Evolutionary conservation across 2,888 invertebrate species (phyloP).

Genomic region (Caenorhabditis becei): DNA sequence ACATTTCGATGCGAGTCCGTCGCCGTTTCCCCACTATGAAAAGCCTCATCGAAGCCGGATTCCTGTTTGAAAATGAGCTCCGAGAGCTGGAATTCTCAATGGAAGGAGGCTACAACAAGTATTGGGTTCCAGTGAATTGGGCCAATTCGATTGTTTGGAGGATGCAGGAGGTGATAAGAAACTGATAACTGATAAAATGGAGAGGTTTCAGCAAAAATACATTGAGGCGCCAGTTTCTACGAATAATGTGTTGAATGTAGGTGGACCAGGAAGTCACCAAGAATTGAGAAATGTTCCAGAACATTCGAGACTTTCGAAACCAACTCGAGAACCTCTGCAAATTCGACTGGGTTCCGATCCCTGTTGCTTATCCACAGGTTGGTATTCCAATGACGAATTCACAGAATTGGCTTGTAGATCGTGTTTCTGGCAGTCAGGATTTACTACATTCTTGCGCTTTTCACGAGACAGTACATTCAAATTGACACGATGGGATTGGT

Average conservation of each 20-base stretch:
- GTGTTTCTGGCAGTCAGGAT: slow-evolving; percentile 71
- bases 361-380: slow-evolving; percentile 71
- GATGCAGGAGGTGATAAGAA: slow-evolving; percentile 34
- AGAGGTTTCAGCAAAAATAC: slow-evolving; percentile 51
- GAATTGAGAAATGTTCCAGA: slow-evolving; percentile 24
- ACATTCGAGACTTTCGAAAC: slow-evolving; percentile 65
- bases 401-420: slow-evolving; percentile 53
- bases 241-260: slow-evolving; percentile 59
- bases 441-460: slow-evolving; percentile 67
- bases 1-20: slow-evolving; percentile 75
- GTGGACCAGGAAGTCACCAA: background rate
- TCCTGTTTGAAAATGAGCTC: slow-evolving; percentile 67
- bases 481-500: slow-evolving; percentile 40
- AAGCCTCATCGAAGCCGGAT: slow-evolving; percentile 65
- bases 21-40: slow-evolving; percentile 72
- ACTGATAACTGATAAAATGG: too few species aligned
- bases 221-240: slow-evolving; percentile 58
- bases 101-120: slow-evolving; percentile 73
- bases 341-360: slow-evolving; percentile 73
- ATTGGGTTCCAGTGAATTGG: slow-evolving; percentile 80
- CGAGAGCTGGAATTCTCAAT: slow-evolving; percentile 60
- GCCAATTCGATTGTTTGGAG: slow-evolving; percentile 53
- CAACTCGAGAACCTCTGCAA: slow-evolving; percentile 67
- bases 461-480: slow-evolving; percentile 68
- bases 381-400: background rate